Evolutionary conservation across 2,113 vertebrate species (phyloP).

Genomic region (Hystrix brachyura): DNA sequence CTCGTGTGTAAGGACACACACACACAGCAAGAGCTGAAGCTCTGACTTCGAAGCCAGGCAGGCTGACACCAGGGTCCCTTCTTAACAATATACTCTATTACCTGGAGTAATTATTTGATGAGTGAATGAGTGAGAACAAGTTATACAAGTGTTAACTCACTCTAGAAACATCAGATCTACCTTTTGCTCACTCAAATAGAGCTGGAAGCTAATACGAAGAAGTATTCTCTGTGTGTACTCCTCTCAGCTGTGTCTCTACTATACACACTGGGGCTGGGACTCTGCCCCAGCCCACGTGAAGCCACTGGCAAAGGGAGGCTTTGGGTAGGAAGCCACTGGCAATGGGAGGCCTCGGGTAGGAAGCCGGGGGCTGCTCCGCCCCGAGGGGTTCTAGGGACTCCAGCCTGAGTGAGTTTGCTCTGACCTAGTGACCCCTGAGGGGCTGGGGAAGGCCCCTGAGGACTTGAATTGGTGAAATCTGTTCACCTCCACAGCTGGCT

Average conservation of each 20-base stretch:
- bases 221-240: not conserved
- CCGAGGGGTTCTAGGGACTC: not conserved
- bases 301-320: not conserved
- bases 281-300: not conserved
- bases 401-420: not conserved
- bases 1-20: not conserved
- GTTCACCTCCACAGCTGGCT: not conserved
- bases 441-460: not conserved
- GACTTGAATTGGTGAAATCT: not conserved
- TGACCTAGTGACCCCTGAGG: not conserved
- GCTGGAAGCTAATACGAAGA: not conserved
- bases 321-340: not conserved
- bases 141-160: not conserved
- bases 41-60: not conserved
- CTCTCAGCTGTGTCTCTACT: not conserved
- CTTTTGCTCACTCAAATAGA: not conserved
- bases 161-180: not conserved
- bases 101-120: slow-evolving; percentile 1
- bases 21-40: not conserved
- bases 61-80: not conserved
- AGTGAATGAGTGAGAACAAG: not conserved
- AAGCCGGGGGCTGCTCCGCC: not conserved
- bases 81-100: not conserved
- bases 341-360: too few relatives aligned
- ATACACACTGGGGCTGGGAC: not conserved